Conservation (phyloP, 2,113 vertebrate genomes). For the Eupsittula cactorum region DNA sequence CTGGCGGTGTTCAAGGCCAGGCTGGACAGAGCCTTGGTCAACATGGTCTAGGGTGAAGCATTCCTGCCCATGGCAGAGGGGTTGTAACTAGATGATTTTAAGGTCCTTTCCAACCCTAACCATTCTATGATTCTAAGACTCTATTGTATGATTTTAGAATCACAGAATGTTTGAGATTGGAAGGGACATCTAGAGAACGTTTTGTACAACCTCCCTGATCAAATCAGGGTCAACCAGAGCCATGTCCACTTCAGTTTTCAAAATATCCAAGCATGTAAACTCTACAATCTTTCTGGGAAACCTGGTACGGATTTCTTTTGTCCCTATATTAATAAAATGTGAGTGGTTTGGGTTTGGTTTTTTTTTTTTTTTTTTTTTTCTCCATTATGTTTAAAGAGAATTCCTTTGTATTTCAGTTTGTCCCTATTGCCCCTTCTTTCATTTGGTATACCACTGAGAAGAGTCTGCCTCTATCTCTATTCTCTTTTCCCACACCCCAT, state of each 20-base stretch:
- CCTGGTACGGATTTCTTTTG: neutral
- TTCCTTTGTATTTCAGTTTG: neutral
- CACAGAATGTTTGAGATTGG: neutral
- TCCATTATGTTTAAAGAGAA: neutral
- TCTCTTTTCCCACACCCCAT: accelerated
- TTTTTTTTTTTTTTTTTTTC: neutral
- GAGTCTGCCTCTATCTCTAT: neutral
- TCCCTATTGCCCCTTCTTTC: neutral
- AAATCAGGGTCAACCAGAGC: neutral
- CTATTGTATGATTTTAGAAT: neutral
- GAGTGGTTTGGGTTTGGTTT: accelerated
- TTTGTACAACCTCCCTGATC: neutral
- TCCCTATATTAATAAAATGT: accelerated
- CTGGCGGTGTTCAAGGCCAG: neutral
- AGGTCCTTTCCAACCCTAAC: neutral
- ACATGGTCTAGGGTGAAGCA: neutral
- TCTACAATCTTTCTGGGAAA: neutral
- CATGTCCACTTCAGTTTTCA: neutral
- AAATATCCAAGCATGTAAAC: neutral
- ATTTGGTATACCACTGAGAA: neutral
- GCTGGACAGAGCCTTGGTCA: neutral
- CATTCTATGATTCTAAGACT: neutral
- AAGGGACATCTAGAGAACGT: neutral
- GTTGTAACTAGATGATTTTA: neutral
- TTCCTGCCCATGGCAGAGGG: neutral